Evolutionary conservation across 2,113 vertebrate genomes (phyloP), one percentile per base, ranked within the genome.

Genomic region (Orientallactaga bullata): DNA sequence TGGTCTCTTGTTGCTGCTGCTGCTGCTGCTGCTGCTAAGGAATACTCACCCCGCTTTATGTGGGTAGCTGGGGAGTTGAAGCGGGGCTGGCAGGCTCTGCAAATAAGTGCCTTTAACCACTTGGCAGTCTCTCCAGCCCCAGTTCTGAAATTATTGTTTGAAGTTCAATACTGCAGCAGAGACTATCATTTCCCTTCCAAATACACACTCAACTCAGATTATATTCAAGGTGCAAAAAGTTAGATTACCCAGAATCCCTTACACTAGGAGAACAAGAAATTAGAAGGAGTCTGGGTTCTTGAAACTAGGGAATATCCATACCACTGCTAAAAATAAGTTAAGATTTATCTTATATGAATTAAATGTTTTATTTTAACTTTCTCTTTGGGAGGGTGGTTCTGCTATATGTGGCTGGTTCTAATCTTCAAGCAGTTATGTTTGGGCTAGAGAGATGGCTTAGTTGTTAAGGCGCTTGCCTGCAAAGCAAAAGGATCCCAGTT

Each of bases 111-210:
- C 55, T 55, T 55, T 55, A 55, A 47, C 42, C 55, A 7, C 55
- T 55, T 2, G 15, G 7, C 55, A 6, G 2, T 55, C 11, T 55
- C 55, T 55, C 11, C 55, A 55, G 15, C 55, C 55, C 15, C 55
- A 55, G 15, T 55, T 55, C 66, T 93, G 23, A 74, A 93, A 87
- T 60, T 89, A 80, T 66, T 35, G 39, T 63, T 51, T 89, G 32
- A 93, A 71, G 21, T n/a, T 84, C 42, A 37, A 17, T 68, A 9
- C 63, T 37, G 0, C 12, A 85, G 51, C 35, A 73, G 17, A 77
- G 28, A 39, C 13, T 63, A 11, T 42, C 71, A n/a, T n/a, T 58
- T 77, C 8, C 30, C 73, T 21, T 39, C 66, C 42, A 80, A 55
- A 66, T 93, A 47, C 30, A 51, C 17, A 73, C 24, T 55, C 63